Percentiles rank a stretch among this genome's conserved stretches.
Conservation (phyloP, 2,797 vertebrate species). For the Clarias laeviceps region DNA sequence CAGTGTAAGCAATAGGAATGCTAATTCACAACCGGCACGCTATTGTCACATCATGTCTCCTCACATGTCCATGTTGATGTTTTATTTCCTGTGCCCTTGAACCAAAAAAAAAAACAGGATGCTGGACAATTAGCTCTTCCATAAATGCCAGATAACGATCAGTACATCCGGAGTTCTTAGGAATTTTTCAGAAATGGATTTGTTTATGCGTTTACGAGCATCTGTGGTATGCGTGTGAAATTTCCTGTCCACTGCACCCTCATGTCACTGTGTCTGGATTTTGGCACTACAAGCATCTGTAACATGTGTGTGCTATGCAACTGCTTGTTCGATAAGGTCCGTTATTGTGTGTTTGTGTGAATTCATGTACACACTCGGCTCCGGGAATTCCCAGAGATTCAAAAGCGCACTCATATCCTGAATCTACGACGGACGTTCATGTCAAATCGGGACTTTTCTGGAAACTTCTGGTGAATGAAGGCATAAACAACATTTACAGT, state of each 20-base stretch:
- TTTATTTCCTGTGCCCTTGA: background rate
- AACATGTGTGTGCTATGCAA: background rate
- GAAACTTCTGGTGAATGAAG: no score
- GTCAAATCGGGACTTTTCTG: no score
- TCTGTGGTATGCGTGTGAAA: background rate
- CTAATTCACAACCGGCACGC: background rate
- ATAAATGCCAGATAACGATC: background rate
- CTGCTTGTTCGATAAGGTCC: background rate
- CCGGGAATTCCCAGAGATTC: background rate
- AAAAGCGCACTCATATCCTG: background rate
- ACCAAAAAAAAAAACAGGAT: slow-evolving; percentile 16
- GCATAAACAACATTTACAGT: no score
- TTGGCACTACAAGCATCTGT: background rate
- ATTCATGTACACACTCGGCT: background rate
- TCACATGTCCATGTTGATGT: background rate
- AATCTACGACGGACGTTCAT: background rate
- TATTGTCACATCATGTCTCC: background rate
- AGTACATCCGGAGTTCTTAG: slow-evolving; percentile 12
- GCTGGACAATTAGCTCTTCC: background rate
- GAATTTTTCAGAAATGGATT: slow-evolving; percentile 15
- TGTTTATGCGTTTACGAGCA: background rate
- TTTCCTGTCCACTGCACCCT: background rate
- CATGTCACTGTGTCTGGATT: background rate
- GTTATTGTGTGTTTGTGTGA: background rate
- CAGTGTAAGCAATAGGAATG: background rate